Base-by-base conservation (phyloP, 2,113 vertebrate genomes). In the Ancistrus triradiatus region DNA sequence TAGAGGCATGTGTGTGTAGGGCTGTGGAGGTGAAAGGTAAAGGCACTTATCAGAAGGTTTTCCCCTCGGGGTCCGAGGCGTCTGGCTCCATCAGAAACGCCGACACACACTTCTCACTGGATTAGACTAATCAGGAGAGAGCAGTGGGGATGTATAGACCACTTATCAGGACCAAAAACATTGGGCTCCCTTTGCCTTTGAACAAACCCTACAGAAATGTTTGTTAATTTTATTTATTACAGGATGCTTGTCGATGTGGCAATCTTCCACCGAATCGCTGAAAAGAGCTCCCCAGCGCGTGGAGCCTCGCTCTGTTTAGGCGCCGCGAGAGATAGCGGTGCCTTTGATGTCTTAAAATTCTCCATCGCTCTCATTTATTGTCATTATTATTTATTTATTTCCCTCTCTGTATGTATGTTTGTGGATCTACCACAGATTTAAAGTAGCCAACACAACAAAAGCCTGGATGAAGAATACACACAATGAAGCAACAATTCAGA, bases 21-120 rank as follows among this genome's bases (percentile, higher is more conserved):
- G 83, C 85, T 86, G 79, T 80, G 82, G 84, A 89, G 88, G 88
- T 89, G 87, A 90, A 88, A 90, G 88, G 88, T 90, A 90, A 90
- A 87, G 83, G 84, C 86, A 87, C 86, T 88, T 87, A 88, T 90
- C 86, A 82, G 83, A 70, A 83, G 76, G 81, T 78, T 77, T 60
- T 78, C 72, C 84, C 87, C 84, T 76, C 77, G 61, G 86, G 88
- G 85, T 82, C 78, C 72, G 66, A 63, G 42, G 64, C 69, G 80
- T 78, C 83, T 87, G 83, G 86, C 86, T 89, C 86, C 87, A 88
- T 89, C 86, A 88, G 46, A 87, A 88, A 81, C 81, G 80, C 73
- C 60, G 80, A 84, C 85, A 84, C 78, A 76, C 86, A 88, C 83
- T 85, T 85, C 85, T 86, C 82, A 80, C 77, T 86, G 87, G 88